Base-by-base conservation (phyloP, 1,140 invertebrate genomes). In the Pseudomyrmex cubaensis region DNA sequence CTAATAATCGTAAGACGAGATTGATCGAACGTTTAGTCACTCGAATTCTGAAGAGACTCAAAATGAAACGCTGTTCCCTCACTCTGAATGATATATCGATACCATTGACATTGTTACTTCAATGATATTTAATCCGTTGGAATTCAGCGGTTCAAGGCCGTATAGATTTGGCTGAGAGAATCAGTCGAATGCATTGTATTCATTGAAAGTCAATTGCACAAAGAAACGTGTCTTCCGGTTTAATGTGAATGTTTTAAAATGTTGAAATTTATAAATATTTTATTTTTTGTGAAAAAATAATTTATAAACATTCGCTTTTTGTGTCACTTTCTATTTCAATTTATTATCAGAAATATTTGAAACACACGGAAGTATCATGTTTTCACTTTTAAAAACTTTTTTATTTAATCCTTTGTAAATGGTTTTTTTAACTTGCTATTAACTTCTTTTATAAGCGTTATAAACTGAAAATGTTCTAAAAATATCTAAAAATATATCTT, bases 81-180 rank as follows among this genome's bases (percentile, higher is more conserved):
- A 20, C 15, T 78, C 44, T 48, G 44, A 80, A 80, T 46, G 63
- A 44, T 20, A 67, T 63, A 77, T 77, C 54, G 56, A 78, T 70
- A 50, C 35, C 56, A 72, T 44, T 70, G 44, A 48, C 76, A 72
- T 72, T 66, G 54, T 80, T 61, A 59, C 20, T 80, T 8, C 76
- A 80, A 80, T 20, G 67, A 80, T 61, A 46, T 70, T 80, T 72
- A 80, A 80, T 80, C 66, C 76, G 54, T 59, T 44, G 54, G 76
- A 80, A 70, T 80, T 44, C 44, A 50, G 12, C 22, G 15, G 22
- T 72, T 72, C 66, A 80, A 80, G 76, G 76, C 54, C 44, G 44
- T 7, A 20, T 48, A 54, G 46, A 17, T 35, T 80, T 20, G 72
- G 44, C n/a, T 72, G 2, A n/a, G n/a, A n/a, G n/a, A 72, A 25